phyloP scores from a whole-genome alignment of 2,113 vertebrate genomes.

The Petrocephalus microphthalmus region DNA sequence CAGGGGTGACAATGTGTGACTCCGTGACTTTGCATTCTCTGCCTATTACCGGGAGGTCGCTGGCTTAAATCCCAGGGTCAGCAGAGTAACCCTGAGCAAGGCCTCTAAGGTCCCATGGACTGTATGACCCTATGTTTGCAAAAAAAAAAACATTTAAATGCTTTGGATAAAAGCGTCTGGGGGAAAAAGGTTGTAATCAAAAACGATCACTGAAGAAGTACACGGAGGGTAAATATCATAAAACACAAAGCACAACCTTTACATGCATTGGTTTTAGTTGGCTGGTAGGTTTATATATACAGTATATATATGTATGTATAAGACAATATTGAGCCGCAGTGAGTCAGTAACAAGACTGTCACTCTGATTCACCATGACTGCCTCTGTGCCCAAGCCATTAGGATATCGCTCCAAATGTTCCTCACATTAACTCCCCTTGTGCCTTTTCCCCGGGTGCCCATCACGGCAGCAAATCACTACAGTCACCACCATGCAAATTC shows the following conservation, averaged over 20 bases:
- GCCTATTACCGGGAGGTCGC: background rate
- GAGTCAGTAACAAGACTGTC: background rate
- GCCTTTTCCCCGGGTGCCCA: background rate
- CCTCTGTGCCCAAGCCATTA: background rate
- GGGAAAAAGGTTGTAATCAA: background rate
- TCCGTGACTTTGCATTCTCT: background rate
- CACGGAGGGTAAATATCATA: background rate
- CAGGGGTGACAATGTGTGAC: background rate
- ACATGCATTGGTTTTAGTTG: background rate
- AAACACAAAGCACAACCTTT: background rate
- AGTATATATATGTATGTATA: too few species aligned
- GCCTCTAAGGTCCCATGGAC: background rate
- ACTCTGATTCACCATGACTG: background rate
- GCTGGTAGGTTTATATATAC: background rate
- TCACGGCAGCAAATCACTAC: background rate
- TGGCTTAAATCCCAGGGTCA: background rate
- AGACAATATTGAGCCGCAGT: background rate
- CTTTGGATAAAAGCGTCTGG: background rate
- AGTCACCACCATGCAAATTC: background rate
- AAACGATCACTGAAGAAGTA: background rate
- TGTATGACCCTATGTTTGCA: background rate
- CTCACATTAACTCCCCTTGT: background rate
- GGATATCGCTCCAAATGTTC: background rate
- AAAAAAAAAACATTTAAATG: background rate
- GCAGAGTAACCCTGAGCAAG: background rate